Base-by-base conservation (phyloP, 2,888 invertebrate species). In the Macrostomum cliftonense region DNA sequence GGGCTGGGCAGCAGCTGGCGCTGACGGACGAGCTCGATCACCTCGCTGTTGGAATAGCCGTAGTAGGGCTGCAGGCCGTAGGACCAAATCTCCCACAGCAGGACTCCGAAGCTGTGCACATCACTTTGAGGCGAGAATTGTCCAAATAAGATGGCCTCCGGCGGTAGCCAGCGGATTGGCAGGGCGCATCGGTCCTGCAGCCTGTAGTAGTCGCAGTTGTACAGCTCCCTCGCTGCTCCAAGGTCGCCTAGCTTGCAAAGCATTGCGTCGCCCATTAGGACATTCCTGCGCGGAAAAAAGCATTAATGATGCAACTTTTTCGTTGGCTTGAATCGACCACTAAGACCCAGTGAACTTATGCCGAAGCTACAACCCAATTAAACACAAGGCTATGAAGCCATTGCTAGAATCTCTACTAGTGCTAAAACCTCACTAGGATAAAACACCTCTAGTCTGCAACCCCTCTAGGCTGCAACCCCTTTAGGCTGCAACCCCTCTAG, bases 1-100 rank as follows among this genome's bases (percentile, higher is more conserved):
- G 97, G 95, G 61, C 87, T 83, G 1, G 87, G 83, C 52, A 97
- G 75, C 38, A 95, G 73, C 69, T 93, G 88, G 14, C 93, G 79
- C 12, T 85, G 83, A 16, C 61, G 57, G 7, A 68, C 62, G 14
- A 67, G 65, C 64, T 68, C 52, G 42, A 57, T 51, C 52, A 72
- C 72, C 62, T 73, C 72, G 40, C 64, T 61, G 55, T 73, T 73
- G 39, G 70, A 65, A 21, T 68, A 57, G 51, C 71, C 70, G 52
- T 63, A 72, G 68, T 71, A 73, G 1, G 72, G 72, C 57, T 73
- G 71, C 53, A 64, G 62, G 11, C 72, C 72, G 51, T 63, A 68
- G 12, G 70, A 67, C 54, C 68, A 71, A 37, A 72, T 65, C 55
- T 72, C 71, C 72, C 72, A 72, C 44, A 72, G 57, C 1, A 71